phyloP scores from a whole-genome alignment of 2,797 vertebrate species.

The Centropyge bicolor region DNA sequence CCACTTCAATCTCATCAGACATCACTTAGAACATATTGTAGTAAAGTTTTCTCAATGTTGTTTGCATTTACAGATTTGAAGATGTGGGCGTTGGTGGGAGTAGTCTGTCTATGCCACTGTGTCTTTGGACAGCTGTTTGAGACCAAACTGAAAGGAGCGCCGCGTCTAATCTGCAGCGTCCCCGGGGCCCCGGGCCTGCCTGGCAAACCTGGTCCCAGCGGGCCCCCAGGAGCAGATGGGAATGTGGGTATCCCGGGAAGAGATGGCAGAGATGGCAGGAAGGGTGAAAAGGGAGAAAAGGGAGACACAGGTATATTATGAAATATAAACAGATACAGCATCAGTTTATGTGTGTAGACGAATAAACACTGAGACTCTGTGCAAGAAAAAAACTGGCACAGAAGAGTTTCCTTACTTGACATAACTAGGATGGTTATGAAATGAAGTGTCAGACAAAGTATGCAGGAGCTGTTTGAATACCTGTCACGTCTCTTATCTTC shows the following conservation, averaged over 20 bases:
- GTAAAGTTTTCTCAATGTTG: slow-evolving; percentile 10
- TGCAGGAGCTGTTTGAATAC: not conserved
- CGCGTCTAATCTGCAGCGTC: slow-evolving; percentile 93
- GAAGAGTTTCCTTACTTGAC: not conserved
- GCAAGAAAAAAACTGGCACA: slow-evolving; percentile 10
- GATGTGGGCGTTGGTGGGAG: slow-evolving; percentile 91
- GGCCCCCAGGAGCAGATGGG: slow-evolving; percentile 90
- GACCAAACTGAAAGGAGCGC: slow-evolving; percentile 87
- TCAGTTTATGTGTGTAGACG: slow-evolving; percentile 24
- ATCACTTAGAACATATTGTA: not conserved
- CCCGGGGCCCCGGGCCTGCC: slow-evolving; percentile 91
- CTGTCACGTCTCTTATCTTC: not conserved
- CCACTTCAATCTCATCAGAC: not conserved
- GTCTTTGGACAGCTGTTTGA: slow-evolving; percentile 88
- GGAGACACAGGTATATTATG: slow-evolving; percentile 90
- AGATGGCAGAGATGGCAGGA: slow-evolving; percentile 97
- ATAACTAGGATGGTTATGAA: not conserved
- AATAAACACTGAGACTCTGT: slow-evolving; percentile 11
- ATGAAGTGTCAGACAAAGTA: slow-evolving; percentile 2
- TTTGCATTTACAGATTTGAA: slow-evolving; percentile 85
- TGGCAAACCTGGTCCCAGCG: slow-evolving; percentile 88
- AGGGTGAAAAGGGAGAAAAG: slow-evolving; percentile 95
- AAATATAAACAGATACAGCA: slow-evolving; percentile 41
- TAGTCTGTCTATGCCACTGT: slow-evolving; percentile 90
- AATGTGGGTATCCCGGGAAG: slow-evolving; percentile 95